Conservation (phyloP, 2,113 vertebrate genomes). For the Anser brachyrhynchus region DNA sequence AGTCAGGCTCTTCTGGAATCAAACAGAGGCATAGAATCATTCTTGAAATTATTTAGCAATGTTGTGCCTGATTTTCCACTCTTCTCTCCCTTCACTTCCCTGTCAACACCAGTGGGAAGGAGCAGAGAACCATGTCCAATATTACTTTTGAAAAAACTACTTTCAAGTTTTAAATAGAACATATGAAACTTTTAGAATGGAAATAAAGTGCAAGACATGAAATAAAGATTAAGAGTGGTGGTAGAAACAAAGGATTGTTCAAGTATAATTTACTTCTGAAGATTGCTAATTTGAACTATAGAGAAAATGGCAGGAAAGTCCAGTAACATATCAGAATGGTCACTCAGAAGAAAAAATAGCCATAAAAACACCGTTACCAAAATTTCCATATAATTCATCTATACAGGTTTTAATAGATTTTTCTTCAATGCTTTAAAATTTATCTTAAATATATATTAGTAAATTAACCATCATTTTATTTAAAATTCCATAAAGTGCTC, state of each 20-base stretch:
- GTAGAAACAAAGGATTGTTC: conserved; percentile 50
- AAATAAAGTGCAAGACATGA: conserved; percentile 30
- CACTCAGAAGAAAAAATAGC: conserved; percentile 50
- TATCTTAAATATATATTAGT: conserved; percentile 56
- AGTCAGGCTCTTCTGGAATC: not conserved
- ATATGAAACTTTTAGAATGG: conserved; percentile 29
- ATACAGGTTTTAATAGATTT: conserved; percentile 30
- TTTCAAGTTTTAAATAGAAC: conserved; percentile 23
- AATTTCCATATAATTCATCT: conserved; percentile 52
- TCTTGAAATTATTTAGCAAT: not conserved
- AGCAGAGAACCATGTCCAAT: not conserved
- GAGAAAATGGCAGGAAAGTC: conserved; percentile 36
- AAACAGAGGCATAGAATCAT: not conserved
- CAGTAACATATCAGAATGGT: conserved; percentile 35
- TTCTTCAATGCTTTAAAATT: conserved; percentile 40
- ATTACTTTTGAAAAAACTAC: not conserved
- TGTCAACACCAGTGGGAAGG: not conserved
- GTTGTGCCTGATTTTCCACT: not conserved
- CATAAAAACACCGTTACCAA: conserved; percentile 60
- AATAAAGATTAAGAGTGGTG: conserved; percentile 14
- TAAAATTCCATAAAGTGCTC: conserved; percentile 64
- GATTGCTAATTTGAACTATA: conserved; percentile 40
- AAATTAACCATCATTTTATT: conserved; percentile 39
- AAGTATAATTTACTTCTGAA: conserved; percentile 64
- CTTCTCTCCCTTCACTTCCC: not conserved